Evolutionary conservation across 2,797 vertebrate species (phyloP), one percentile per base, ranked within the genome.

Genomic region (Sparidentex hasta): DNA sequence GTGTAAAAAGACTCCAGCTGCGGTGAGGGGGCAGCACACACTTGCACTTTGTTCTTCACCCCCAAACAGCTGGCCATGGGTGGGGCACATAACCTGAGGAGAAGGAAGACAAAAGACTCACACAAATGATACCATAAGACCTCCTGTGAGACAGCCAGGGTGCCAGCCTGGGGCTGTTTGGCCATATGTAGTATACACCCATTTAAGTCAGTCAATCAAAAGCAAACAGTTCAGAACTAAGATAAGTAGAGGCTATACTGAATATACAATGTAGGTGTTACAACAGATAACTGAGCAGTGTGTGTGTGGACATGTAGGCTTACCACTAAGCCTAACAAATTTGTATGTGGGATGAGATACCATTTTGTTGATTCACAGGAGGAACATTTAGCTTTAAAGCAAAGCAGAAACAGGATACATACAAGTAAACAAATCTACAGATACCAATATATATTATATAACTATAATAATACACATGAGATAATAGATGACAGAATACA

Each of bases 21-120:
- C 0, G 89, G 92, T 77, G 90, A 95, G 56, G 88, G 85, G 67
- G 88, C 71, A 11, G 89, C 90, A 9, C 90, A 90, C 67, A 92
- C 81, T 80, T 75, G 84, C 16, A 78, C 76, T 92, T 85, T 93
- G 71, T 97, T 95, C 83, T 72, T 95, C 43, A 99, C 93, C 20
- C 97, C 97, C 78, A 99, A 83, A 89, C 89, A 95, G 83, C 82
- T 92, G 87, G 95, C 94, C 72, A 98, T 92, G 78, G 97, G 97
- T 77, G 96, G 84, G 76, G 95, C 96, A 11, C 97, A 23, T 56
- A 83, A 90, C 92, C 98, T 99, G 70, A 1, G 41, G 62, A 74
- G n/a, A 76, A 16, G 43, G 17, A 47, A 43, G 79, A 84, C 69
- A 86, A 76, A 89, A 64, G 64, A 17, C 20, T 76, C 48, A 78